Conservation (phyloP, 2,113 vertebrate species). For the Macquaria australasica region DNA sequence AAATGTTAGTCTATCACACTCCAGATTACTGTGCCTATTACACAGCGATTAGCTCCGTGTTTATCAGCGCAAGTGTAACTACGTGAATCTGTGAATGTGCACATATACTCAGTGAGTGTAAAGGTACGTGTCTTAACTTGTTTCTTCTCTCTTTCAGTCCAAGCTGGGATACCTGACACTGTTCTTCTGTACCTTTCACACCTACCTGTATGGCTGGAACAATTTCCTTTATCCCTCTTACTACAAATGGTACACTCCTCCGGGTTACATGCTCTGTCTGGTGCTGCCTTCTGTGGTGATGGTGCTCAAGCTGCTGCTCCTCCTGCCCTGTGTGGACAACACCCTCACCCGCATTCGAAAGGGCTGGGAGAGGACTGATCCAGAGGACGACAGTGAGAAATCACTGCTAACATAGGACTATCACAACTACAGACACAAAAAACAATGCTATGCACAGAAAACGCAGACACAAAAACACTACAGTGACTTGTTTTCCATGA, state of each 20-base stretch:
- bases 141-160: constrained; percentile 85
- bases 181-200: constrained; percentile 90
- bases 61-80: not conserved
- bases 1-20: constrained; percentile 44
- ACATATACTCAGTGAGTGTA: not conserved
- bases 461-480: not conserved
- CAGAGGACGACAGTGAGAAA: constrained; percentile 33
- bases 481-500: not conserved
- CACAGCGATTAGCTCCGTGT: constrained; percentile 11
- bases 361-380: constrained; percentile 89
- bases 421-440: not conserved
- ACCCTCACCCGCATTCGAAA: constrained; percentile 88
- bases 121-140: not conserved
- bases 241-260: constrained; percentile 89
- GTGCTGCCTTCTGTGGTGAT: constrained; percentile 89
- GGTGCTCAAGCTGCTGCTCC: constrained; percentile 87
- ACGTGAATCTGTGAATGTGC: constrained; percentile 1
- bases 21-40: constrained; percentile 12
- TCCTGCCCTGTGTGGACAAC: constrained; percentile 90
- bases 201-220: constrained; percentile 87
- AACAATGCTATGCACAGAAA: not conserved
- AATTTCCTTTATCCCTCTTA: constrained; percentile 78
- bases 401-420: constrained; percentile 62
- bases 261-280: constrained; percentile 85
- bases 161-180: constrained; percentile 92